Percentiles rank a stretch among this genome's conserved stretches.
These are phyloP conservation scores for Cyprinodon diabolis DNA, from an alignment of 2,797 vertebrate genomes.

Conservation along the genomic window DNA sequence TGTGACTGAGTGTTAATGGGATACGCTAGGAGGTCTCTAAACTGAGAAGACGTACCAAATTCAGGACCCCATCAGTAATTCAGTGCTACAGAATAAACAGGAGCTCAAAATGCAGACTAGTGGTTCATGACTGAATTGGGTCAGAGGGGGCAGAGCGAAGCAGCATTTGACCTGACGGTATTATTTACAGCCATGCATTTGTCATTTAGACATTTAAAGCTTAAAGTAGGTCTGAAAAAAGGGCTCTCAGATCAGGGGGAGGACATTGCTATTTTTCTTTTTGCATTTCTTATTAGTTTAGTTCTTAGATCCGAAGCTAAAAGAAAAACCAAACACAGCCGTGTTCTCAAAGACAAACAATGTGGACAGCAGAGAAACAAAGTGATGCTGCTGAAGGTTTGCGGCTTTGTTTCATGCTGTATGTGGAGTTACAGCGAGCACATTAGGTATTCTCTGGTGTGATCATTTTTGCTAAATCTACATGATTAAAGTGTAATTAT, in stretches of 20 bases:
- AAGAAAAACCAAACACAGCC: conserved; percentile 44
- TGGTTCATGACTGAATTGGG: conserved; percentile 37
- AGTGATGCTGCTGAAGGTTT: conserved; percentile 28
- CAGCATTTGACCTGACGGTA: conserved; percentile 49
- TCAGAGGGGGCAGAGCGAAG: conserved; percentile 33
- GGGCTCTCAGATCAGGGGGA: conserved; percentile 7
- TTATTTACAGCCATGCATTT: conserved; percentile 75
- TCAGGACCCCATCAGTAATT: conserved; percentile 47
- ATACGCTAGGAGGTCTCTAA: conserved; percentile 41
- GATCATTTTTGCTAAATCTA: conserved; percentile 44
- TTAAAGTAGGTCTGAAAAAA: conserved; percentile 40
- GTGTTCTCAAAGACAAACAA: conserved; percentile 48
- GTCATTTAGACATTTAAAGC: conserved; percentile 53
- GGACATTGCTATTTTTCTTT: conserved; percentile 8
- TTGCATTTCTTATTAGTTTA: conserved; percentile 22
- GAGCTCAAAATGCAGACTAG: conserved; percentile 26
- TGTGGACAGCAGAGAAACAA: conserved; percentile 41
- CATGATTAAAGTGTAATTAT: conserved; percentile 44
- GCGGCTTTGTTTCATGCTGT: conserved; percentile 20
- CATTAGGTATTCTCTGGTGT: conserved; percentile 35
- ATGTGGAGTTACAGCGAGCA: conserved; percentile 43
- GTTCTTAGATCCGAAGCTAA: conserved; percentile 50
- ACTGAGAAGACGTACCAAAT: conserved; percentile 44
- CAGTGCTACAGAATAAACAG: conserved; percentile 59
- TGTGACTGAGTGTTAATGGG: conserved; percentile 34